Evolutionary conservation across 2,888 invertebrate species (phyloP).

Genomic region (Tholera decimalis): DNA sequence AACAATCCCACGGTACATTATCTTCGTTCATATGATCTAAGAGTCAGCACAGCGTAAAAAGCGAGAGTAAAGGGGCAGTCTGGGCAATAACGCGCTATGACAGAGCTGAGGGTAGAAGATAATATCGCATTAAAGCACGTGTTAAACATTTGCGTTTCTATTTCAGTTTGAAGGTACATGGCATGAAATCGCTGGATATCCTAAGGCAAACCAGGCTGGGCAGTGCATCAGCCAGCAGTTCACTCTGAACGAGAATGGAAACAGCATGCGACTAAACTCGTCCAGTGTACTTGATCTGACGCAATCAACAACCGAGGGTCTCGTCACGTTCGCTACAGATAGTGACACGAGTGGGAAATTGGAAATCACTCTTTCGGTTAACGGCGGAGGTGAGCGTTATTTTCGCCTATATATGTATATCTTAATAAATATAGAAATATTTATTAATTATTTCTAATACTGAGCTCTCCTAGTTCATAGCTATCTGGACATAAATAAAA

Average conservation of each 20-base stretch:
- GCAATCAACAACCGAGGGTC: conserved; percentile 61
- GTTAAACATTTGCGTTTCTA: background rate
- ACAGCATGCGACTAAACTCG: conserved; percentile 69
- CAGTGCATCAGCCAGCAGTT: conserved; percentile 79
- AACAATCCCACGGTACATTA: too few species aligned
- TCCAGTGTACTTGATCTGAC: conserved; percentile 70
- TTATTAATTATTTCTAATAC: too few species aligned
- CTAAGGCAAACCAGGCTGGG: conserved; percentile 74
- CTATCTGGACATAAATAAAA: too few species aligned
- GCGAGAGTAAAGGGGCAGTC: too few species aligned
- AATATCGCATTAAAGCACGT: background rate
- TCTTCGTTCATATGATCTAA: too few species aligned
- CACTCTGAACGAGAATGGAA: conserved; percentile 52
- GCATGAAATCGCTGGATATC: conserved; percentile 77
- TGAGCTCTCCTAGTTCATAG: too few species aligned
- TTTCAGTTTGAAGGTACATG: conserved; percentile 65
- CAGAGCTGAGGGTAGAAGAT: too few species aligned
- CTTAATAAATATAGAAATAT: too few species aligned
- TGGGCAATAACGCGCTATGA: too few species aligned
- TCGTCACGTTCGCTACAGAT: conserved; percentile 63
- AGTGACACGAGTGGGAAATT: conserved; percentile 73
- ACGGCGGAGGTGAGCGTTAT: conserved; percentile 24
- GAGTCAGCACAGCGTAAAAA: too few species aligned
- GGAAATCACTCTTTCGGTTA: conserved; percentile 62
- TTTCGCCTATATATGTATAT: conserved; percentile 59